These are phyloP conservation scores for Diadegma fenestrale DNA, from an alignment of 2,888 invertebrate species.

Conservation along the genomic window DNA sequence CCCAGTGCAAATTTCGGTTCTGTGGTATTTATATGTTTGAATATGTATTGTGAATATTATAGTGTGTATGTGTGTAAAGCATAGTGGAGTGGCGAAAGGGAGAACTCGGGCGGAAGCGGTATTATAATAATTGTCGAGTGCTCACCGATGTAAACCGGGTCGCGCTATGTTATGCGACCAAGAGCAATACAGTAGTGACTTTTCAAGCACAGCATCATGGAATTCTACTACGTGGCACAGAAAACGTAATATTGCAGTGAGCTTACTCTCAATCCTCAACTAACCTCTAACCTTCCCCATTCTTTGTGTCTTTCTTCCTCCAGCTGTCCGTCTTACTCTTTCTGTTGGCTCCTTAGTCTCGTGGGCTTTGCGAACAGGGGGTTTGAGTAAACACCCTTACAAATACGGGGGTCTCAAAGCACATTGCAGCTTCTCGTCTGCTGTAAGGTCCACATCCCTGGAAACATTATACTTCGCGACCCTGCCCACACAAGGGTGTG, in stretches of 20 bases:
- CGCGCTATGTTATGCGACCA: slow-evolving; percentile 53
- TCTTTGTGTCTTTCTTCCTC: slow-evolving; percentile 35
- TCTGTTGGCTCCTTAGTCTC: slow-evolving; percentile 2
- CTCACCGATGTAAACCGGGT: slow-evolving; percentile 71
- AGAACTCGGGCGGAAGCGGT: slow-evolving; percentile 69
- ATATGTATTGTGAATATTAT: slow-evolving; percentile 13
- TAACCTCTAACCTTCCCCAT: slow-evolving; percentile 8
- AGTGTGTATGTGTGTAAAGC: neutral
- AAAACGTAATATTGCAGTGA: slow-evolving; percentile 65
- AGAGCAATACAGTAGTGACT: slow-evolving; percentile 50
- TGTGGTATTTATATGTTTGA: neutral
- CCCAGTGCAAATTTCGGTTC: slow-evolving; percentile 28
- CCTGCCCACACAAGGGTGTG: slow-evolving; percentile 20
- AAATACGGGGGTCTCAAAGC: slow-evolving; percentile 43
- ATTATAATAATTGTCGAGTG: slow-evolving; percentile 73
- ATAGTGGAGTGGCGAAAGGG: slow-evolving; percentile 63
- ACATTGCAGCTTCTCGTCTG: slow-evolving; percentile 18
- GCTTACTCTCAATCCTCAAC: slow-evolving; percentile 40
- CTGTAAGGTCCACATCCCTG: slow-evolving; percentile 51
- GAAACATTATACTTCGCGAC: slow-evolving; percentile 51
- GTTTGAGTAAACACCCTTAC: slow-evolving; percentile 43
- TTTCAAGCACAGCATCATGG: slow-evolving; percentile 33
- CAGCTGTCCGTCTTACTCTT: slow-evolving; percentile 24
- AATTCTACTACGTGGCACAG: slow-evolving; percentile 31
- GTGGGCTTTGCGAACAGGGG: slow-evolving; percentile 24